Percentiles rank a stretch among this genome's conserved stretches.
phyloP scores from a whole-genome alignment of 1,140 invertebrate species.

The Hydropsyche tenuis region DNA sequence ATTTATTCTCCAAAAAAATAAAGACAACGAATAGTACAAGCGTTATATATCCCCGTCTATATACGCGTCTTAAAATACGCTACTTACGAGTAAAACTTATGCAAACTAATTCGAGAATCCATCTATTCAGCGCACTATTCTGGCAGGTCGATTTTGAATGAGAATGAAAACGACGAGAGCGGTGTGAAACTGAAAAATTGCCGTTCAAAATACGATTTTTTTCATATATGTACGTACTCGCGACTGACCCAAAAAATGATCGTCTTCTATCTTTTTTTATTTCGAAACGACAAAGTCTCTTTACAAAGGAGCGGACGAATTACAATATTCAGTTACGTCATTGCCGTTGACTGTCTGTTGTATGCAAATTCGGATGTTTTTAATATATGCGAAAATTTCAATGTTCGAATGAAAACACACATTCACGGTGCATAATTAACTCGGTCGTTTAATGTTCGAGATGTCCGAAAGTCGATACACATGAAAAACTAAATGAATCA shows the following conservation, averaged over 20 bases:
- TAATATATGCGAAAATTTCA: no score
- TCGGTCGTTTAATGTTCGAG: no score
- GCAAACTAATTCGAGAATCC: constrained; percentile 24
- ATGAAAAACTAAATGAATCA: no score
- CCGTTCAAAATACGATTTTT: constrained; percentile 12
- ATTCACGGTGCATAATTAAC: no score
- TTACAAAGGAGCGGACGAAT: no score
- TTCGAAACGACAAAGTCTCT: constrained; percentile 6
- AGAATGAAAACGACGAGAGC: constrained; percentile 13
- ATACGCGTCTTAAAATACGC: constrained; percentile 14
- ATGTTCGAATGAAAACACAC: no score
- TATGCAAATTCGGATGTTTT: no score
- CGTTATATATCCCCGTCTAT: constrained; percentile 40
- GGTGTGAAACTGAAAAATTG: constrained; percentile 7
- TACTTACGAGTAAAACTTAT: constrained; percentile 20
- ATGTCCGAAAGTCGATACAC: no score
- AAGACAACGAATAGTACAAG: constrained; percentile 31
- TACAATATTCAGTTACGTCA: no score
- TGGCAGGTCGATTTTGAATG: constrained; percentile 3
- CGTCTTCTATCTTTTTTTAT: neutral
- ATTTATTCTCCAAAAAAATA: neutral
- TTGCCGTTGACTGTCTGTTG: no score
- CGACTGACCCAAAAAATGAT: neutral
- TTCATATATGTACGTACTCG: no score
- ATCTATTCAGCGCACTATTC: constrained; percentile 5